These are phyloP conservation scores for Orthosia incerta DNA, from an alignment of 2,888 invertebrate genomes.

Conservation along the genomic window DNA sequence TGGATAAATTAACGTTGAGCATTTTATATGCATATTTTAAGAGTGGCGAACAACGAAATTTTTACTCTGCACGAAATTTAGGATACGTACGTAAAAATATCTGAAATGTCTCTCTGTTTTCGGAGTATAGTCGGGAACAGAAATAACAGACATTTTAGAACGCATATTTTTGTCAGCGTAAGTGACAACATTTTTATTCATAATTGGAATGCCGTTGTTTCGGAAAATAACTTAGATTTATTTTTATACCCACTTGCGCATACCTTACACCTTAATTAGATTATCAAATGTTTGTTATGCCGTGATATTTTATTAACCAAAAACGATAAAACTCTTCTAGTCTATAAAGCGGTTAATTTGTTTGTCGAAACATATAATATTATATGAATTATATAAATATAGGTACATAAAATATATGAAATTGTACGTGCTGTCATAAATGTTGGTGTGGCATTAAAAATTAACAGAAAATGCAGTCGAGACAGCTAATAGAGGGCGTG, in stretches of 20 bases:
- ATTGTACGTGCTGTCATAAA: constrained; percentile 61
- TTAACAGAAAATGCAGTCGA: constrained; percentile 63
- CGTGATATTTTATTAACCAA: background rate
- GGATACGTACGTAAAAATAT: constrained; percentile 42
- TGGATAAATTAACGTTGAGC: constrained; percentile 58
- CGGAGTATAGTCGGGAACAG: constrained; percentile 17
- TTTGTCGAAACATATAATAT: no score
- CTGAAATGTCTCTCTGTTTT: constrained; percentile 36
- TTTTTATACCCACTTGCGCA: constrained; percentile 1
- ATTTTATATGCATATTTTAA: constrained; percentile 64
- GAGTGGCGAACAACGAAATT: constrained; percentile 36
- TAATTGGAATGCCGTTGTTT: constrained; percentile 26
- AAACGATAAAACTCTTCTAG: background rate
- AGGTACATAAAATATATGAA: constrained; percentile 53
- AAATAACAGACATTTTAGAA: constrained; percentile 43
- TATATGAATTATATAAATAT: no score
- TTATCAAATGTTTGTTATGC: background rate
- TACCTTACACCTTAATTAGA: background rate
- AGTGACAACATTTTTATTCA: constrained; percentile 18
- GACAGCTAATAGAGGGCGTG: constrained; percentile 55
- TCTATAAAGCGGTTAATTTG: constrained; percentile 21
- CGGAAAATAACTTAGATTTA: background rate
- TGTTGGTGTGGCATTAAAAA: constrained; percentile 58
- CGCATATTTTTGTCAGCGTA: constrained; percentile 16
- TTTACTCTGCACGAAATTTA: constrained; percentile 45